phyloP scores from a whole-genome alignment of 2,113 vertebrate species.

The Sapayoa aenigma region DNA sequence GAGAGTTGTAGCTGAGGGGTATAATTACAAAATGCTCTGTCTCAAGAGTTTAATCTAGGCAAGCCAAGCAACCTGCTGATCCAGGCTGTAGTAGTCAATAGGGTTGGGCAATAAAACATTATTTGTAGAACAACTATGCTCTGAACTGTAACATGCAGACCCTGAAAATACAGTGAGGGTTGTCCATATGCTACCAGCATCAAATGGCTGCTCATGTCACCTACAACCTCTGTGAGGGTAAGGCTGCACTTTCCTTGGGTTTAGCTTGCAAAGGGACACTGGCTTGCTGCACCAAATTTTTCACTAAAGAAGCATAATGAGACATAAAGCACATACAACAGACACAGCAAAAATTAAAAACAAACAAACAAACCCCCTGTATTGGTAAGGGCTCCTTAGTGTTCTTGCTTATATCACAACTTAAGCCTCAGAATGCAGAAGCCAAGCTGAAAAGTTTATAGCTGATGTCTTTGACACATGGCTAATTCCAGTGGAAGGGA shows the following conservation, averaged over 20 bases:
- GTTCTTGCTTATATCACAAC: not conserved
- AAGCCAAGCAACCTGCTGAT: slow-evolving; percentile 49
- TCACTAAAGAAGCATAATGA: not conserved
- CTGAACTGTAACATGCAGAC: not conserved
- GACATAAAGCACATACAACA: not conserved
- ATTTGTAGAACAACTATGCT: not conserved
- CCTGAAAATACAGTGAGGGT: not conserved
- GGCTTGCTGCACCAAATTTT: not conserved
- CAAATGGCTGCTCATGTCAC: not conserved
- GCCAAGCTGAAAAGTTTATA: not conserved
- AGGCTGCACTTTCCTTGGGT: not conserved
- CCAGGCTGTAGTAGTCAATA: not conserved
- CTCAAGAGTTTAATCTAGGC: slow-evolving; percentile 29
- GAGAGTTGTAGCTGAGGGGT: not conserved
- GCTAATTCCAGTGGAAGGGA: not conserved
- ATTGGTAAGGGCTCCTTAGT: not conserved
- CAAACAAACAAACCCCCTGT: rapidly evolving
- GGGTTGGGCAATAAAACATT: not conserved
- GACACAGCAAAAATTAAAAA: not conserved
- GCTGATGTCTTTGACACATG: not conserved
- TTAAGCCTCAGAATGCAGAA: not conserved
- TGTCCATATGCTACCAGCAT: not conserved
- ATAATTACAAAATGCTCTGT: slow-evolving; percentile 33
- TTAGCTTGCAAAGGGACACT: not conserved
- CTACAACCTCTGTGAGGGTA: not conserved